Evolutionary conservation across 2,888 invertebrate species (phyloP), one percentile per base, ranked within the genome.

Genomic region (Phortica okadai): DNA sequence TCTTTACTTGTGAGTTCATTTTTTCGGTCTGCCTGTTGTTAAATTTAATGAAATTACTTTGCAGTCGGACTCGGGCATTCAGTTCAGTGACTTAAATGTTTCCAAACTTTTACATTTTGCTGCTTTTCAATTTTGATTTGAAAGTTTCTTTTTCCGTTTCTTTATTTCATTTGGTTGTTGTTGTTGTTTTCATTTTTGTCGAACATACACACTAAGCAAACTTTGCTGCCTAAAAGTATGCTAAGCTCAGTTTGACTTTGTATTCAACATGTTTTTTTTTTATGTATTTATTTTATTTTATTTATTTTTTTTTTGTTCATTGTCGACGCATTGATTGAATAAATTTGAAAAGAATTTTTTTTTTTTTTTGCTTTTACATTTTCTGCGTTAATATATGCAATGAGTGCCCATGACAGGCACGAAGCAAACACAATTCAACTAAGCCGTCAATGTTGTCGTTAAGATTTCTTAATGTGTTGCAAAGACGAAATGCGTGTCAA

Each of bases 21-120:
- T 66, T 66, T 25, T 66, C 54, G 16, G n/a, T n/a, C 25, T 62
- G 62, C 21, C 73, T 78, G 73, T 81, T 80, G 76, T 78, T 82
- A 78, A 82, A 82, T 83, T 85, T 85, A 82, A 84, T 82, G 82
- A 85, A 84, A 82, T 85, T 83, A 82, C 78, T 66, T 79, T 80
- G 76, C 66, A 77, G 16, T 33, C 42, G 73, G n/a, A 73, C 73
- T 33, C 33, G 33, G 33, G 33, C 33, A 33, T 33, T 33, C 33
- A 76, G 41, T 50, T 72, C 72, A 54, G 41, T 41, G 56, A 56
- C 72, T 72, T 64, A 64, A 64, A 64, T 64, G 64, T 21, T 64
- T 64, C 33, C 25, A 64, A 64, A 64, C 64, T 64, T 64, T 21
- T 64, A 64, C 41, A 64, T 64, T 64, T 64, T 25, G 14, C 41